Evolutionary conservation across 2,888 invertebrate species (phyloP).

Genomic region (Acanthoscelides obtectus): DNA sequence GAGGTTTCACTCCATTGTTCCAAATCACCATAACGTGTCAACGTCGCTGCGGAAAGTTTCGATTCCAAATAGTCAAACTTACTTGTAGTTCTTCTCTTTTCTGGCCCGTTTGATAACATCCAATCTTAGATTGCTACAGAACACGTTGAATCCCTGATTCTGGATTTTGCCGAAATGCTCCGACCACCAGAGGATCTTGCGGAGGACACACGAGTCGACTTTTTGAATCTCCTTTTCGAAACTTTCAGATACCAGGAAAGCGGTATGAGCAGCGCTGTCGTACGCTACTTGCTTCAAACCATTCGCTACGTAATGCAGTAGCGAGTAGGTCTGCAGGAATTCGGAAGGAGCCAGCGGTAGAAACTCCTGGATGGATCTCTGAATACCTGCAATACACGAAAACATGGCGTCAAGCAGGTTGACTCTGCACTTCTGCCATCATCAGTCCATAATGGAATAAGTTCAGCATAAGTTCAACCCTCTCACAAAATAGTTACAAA

Average conservation of each 20-base stretch:
- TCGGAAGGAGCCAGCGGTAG: conserved; percentile 60
- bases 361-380: conserved; percentile 57
- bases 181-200: conserved; percentile 69
- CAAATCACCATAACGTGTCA: too few relatives aligned
- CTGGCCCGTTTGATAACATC: conserved; percentile 70
- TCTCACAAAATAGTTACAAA: too few relatives aligned
- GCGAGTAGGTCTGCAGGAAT: conserved; percentile 58
- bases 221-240: conserved; percentile 44
- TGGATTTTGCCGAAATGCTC: conserved; percentile 59
- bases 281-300: conserved; percentile 54
- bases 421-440: too few relatives aligned
- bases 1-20: too few relatives aligned
- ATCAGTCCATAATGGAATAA: too few relatives aligned
- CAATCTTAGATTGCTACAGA: conserved; percentile 56
- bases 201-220: conserved; percentile 58
- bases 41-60: too few relatives aligned
- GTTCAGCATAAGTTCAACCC: too few relatives aligned
- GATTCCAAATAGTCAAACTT: too few relatives aligned
- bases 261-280: conserved; percentile 51
- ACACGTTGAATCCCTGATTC: conserved; percentile 51
- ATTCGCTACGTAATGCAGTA: conserved; percentile 59
- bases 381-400: conserved; percentile 28
- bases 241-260: conserved; percentile 44
- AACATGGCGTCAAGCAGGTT: too few relatives aligned
- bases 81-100: conserved; percentile 70